Base-by-base conservation (phyloP, 2,113 vertebrate genomes). In the Paradoxurus hermaphroditus region DNA sequence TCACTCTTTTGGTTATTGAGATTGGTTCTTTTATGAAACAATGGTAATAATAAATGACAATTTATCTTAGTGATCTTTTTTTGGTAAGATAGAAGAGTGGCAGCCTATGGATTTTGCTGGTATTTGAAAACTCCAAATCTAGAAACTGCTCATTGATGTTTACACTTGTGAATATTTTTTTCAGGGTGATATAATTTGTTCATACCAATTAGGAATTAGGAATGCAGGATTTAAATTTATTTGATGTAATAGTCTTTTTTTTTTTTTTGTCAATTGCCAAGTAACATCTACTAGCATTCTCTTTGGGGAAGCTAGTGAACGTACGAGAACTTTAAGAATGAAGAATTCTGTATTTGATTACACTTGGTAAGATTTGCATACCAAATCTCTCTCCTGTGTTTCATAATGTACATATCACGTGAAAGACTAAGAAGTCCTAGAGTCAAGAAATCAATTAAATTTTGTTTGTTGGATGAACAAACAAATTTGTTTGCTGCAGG, bases 401-500 rank as follows among this genome's bases (percentile, higher is more conserved):
- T 73, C 79, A 78, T 72, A 87, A 94, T 34, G 39, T 75, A 41
- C n/a, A 5, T 70, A 56, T 86, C 82, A 51, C 36, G 19, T 18
- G 49, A 94, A 95, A 91, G 51, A 78, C 34, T 59, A 29, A 95
- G 63, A 96, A 94, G 39, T 89, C 29, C 46, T 89, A 13, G 39
- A 82, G n/a, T 92, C 46, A 94, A 86, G 46, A 81, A 86, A 90
- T 75, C 89, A 92, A 68, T 92, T 86, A 67, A 27, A 78, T 56
- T 87, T 86, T 87, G 18, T 84, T 93, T 86, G 59, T 29, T 75
- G 39, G 46, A 65, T 72, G 56, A 70, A 77, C 63, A 82, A 82
- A 88, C 29, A 41, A 62, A 86, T 75, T 86, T 93, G 34, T 90
- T 84, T 95, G 53, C 62, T 72, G 25, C 7, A 93, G n/a, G 53